Evolutionary conservation across 1,140 invertebrate genomes (phyloP).

Genomic region (Drosophila orena): DNA sequence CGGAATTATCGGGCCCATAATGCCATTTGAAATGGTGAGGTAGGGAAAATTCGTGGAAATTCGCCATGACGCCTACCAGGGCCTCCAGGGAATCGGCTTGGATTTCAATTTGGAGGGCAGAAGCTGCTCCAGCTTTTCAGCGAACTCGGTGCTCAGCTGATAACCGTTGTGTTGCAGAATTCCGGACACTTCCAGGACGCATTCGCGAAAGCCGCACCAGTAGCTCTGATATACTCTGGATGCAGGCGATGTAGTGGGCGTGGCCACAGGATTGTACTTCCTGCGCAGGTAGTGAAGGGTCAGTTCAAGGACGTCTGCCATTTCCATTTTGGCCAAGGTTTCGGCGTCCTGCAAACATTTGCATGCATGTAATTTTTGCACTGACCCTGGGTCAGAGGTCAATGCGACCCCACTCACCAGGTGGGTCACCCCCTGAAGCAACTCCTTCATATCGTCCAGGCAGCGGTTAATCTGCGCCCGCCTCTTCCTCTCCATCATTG

Average conservation of each 20-base stretch:
- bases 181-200: constrained; percentile 17
- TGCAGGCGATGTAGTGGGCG: too few species aligned
- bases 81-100: constrained; percentile 15
- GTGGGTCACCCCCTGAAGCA: constrained; percentile 90
- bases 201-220: constrained; percentile 38
- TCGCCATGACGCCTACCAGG: constrained; percentile 18
- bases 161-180: constrained; percentile 12
- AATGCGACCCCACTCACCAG: constrained; percentile 70
- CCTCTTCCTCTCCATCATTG: constrained; percentile 92
- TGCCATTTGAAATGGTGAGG: not conserved
- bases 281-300: constrained; percentile 92
- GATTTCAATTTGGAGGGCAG: not conserved
- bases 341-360: constrained; percentile 87
- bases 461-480: constrained; percentile 94
- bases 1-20: not conserved
- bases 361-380: too few species aligned
- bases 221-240: not conserved
- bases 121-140: constrained; percentile 8
- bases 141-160: not conserved
- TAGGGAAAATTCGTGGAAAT: not conserved
- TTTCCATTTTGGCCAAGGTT: constrained; percentile 93
- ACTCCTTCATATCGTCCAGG: constrained; percentile 92
- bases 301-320: constrained; percentile 95
- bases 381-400: too few species aligned
- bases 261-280: constrained; percentile 86